Evolutionary conservation across 2,113 vertebrate species (phyloP).

Genomic region (Ptilorrhoa leucosticta): DNA sequence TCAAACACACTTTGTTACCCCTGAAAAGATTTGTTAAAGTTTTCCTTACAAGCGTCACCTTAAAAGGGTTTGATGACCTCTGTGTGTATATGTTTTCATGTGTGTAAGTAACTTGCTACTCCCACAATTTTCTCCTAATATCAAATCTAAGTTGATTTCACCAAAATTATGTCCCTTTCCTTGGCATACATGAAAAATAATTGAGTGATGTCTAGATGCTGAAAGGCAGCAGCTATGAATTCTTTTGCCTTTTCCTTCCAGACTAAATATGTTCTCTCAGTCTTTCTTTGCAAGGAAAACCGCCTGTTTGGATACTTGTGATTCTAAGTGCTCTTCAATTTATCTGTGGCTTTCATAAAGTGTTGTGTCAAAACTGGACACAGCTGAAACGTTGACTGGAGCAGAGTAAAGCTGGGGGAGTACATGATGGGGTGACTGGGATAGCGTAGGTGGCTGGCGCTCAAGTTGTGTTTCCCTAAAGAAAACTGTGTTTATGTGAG

Average conservation of each 20-base stretch:
- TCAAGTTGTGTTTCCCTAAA: background rate
- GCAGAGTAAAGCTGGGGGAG: background rate
- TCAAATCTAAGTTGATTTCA: background rate
- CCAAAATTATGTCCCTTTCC: background rate
- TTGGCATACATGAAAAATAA: background rate
- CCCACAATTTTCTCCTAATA: background rate
- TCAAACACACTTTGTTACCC: background rate
- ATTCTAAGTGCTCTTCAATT: background rate
- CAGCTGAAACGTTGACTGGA: background rate
- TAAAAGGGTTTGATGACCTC: background rate
- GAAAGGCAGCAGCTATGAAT: background rate
- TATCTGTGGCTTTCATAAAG: background rate
- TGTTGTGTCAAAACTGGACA: background rate
- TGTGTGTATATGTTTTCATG: background rate
- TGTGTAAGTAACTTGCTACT: background rate
- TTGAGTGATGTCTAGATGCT: background rate
- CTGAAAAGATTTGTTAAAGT: background rate
- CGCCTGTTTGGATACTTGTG: background rate
- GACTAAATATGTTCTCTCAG: background rate
- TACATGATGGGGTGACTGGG: background rate
- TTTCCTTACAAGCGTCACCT: background rate
- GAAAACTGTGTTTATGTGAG: background rate
- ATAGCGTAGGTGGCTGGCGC: fast-evolving
- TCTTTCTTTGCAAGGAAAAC: background rate
- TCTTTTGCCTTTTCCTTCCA: background rate